A percentile compares a stretch with the other conserved stretches of the same genome.
These are phyloP conservation scores for Drosophila percnosoma DNA, from an alignment of 2,888 invertebrate genomes.

Conservation along the genomic window DNA sequence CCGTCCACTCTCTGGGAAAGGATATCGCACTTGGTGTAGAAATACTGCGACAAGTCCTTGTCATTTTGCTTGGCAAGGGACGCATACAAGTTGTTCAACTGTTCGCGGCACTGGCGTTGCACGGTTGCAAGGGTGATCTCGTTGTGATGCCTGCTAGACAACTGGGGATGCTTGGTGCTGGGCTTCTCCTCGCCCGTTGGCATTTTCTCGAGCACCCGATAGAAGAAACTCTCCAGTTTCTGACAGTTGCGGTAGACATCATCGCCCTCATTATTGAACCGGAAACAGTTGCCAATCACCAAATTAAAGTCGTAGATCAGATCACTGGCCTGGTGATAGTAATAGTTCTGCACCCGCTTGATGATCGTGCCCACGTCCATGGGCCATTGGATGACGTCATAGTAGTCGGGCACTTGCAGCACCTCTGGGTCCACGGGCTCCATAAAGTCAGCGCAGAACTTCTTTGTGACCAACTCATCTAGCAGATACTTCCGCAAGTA, in stretches of 20 bases:
- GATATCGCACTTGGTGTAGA: slow-evolving; percentile 16
- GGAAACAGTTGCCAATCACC: slow-evolving; percentile 39
- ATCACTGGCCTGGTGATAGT: slow-evolving; percentile 26
- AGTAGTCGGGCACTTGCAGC: slow-evolving; percentile 30
- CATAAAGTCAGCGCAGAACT: slow-evolving; percentile 49
- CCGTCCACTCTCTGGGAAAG: slow-evolving; percentile 26
- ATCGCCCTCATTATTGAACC: slow-evolving; percentile 21
- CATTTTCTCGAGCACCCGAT: slow-evolving; percentile 37
- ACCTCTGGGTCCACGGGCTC: slow-evolving; percentile 40
- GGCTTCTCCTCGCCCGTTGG: slow-evolving; percentile 41
- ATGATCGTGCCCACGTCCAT: slow-evolving; percentile 55
- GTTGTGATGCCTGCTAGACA: slow-evolving; percentile 9
- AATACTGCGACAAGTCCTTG: slow-evolving; percentile 22
- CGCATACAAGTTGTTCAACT: slow-evolving; percentile 12
- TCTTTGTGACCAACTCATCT: slow-evolving; percentile 44
- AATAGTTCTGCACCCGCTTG: slow-evolving; percentile 43
- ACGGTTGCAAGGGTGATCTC: slow-evolving; percentile 12
- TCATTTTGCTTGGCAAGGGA: slow-evolving; percentile 18
- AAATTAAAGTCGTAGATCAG: slow-evolving; percentile 33
- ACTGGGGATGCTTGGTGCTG: slow-evolving; percentile 40
- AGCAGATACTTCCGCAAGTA: slow-evolving; percentile 46
- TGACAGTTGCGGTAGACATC: slow-evolving; percentile 33
- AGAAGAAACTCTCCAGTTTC: slow-evolving; percentile 45
- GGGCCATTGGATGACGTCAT: slow-evolving; percentile 19
- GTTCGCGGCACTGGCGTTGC: slow-evolving; percentile 35